These are phyloP conservation scores for Aporrectodea caliginosa DNA, from an alignment of 1,140 invertebrate genomes.

Conservation along the genomic window DNA sequence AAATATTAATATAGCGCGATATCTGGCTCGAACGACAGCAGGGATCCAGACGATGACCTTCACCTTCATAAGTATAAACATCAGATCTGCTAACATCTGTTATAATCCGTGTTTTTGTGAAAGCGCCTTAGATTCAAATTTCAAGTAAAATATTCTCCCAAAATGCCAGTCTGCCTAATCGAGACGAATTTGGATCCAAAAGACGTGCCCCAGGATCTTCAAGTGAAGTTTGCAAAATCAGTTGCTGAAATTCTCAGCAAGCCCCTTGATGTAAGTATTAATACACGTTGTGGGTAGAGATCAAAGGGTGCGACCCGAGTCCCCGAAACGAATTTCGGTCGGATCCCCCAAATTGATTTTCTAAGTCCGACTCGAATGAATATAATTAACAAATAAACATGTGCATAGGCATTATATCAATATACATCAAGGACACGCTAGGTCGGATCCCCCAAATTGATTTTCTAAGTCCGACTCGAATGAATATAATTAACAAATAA, in stretches of 20 bases:
- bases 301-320: too few relatives aligned
- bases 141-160: too few relatives aligned
- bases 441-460: background rate
- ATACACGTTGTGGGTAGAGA: background rate
- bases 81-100: too few relatives aligned
- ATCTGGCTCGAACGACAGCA: too few relatives aligned
- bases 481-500: too few relatives aligned
- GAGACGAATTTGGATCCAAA: background rate
- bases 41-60: too few relatives aligned
- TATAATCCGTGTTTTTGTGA: too few relatives aligned
- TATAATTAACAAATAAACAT: background rate
- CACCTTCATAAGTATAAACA: too few relatives aligned
- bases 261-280: background rate
- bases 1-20: too few relatives aligned
- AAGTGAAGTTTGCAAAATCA: background rate
- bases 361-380: background rate
- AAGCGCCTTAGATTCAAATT: too few relatives aligned
- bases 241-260: background rate
- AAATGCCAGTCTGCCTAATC: background rate
- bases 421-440: background rate
- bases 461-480: too few relatives aligned
- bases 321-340: too few relatives aligned
- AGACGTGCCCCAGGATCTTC: background rate
- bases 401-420: background rate
- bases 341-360: background rate